Evolutionary conservation across 2,797 vertebrate genomes (phyloP).

Genomic region (Molossus molossus): DNA sequence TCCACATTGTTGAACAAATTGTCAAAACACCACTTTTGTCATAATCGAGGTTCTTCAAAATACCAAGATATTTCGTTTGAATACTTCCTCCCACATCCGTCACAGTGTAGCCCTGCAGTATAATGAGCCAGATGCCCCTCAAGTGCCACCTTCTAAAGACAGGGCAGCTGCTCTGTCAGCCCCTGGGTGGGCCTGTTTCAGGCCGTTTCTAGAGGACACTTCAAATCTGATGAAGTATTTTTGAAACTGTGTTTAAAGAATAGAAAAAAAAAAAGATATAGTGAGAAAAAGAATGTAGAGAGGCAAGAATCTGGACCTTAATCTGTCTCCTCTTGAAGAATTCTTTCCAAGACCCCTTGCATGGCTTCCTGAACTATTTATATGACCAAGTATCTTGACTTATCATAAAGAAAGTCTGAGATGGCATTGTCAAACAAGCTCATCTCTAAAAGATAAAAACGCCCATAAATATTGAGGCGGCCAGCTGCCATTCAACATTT

Average conservation of each 20-base stretch:
- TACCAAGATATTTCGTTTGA: not conserved
- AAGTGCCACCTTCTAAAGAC: accelerated
- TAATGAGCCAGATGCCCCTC: accelerated
- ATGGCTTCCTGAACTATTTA: conserved; percentile 77
- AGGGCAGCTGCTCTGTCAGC: not conserved
- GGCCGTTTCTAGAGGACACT: not conserved
- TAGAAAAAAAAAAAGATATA: conserved; percentile 25
- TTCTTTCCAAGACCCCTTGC: not conserved
- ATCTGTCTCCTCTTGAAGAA: conserved; percentile 21
- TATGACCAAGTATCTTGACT: conserved; percentile 73
- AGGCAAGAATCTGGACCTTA: conserved; percentile 23
- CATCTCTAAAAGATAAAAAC: conserved; percentile 58
- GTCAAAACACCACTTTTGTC: conserved; percentile 42
- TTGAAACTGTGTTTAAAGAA: conserved; percentile 47
- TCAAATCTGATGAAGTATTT: not conserved
- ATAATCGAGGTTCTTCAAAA: conserved; percentile 60
- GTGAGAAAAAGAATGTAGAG: not conserved
- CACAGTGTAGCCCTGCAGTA: accelerated
- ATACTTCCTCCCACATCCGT: not conserved
- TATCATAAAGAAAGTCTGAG: conserved; percentile 68
- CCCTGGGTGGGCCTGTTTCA: accelerated
- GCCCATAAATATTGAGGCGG: not conserved
- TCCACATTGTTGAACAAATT: not conserved
- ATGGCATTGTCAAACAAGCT: conserved; percentile 72
- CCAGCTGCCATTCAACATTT: conserved; percentile 28